Conservation (phyloP, 2,113 vertebrate genomes). For the Phaetusa simplex region DNA sequence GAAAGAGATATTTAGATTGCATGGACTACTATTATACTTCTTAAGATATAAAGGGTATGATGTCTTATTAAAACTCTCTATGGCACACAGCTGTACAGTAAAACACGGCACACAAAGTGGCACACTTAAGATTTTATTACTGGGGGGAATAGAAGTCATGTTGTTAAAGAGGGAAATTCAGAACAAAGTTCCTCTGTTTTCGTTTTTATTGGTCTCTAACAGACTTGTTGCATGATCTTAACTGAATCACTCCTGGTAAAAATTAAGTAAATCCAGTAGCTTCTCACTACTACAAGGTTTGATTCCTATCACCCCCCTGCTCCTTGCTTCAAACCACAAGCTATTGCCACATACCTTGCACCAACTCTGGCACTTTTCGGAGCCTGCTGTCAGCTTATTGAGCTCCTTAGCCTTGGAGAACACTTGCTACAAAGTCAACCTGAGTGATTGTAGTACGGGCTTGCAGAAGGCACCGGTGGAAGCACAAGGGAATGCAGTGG, state of each 20-base stretch:
- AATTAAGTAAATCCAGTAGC: not conserved
- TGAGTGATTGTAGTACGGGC: rapidly evolving
- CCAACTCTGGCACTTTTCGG: not conserved
- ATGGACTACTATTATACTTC: not conserved
- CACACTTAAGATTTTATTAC: slow-evolving; percentile 6
- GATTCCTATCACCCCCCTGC: not conserved
- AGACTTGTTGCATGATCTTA: not conserved
- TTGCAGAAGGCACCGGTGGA: not conserved
- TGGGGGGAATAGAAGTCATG: not conserved
- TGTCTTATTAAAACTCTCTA: not conserved
- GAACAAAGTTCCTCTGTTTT: slow-evolving; percentile 27
- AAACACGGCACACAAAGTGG: not conserved
- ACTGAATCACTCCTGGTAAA: not conserved
- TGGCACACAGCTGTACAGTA: not conserved
- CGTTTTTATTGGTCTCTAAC: not conserved
- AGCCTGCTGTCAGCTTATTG: not conserved
- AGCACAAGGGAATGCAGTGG: not conserved
- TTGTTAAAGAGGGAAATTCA: not conserved
- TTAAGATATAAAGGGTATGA: not conserved
- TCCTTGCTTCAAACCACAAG: not conserved
- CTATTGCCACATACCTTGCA: not conserved
- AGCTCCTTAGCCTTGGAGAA: not conserved
- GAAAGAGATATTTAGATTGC: not conserved
- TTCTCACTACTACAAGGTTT: not conserved
- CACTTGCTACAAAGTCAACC: not conserved